Conservation (phyloP, 2,113 vertebrate genomes). For the Passer montanus region DNA sequence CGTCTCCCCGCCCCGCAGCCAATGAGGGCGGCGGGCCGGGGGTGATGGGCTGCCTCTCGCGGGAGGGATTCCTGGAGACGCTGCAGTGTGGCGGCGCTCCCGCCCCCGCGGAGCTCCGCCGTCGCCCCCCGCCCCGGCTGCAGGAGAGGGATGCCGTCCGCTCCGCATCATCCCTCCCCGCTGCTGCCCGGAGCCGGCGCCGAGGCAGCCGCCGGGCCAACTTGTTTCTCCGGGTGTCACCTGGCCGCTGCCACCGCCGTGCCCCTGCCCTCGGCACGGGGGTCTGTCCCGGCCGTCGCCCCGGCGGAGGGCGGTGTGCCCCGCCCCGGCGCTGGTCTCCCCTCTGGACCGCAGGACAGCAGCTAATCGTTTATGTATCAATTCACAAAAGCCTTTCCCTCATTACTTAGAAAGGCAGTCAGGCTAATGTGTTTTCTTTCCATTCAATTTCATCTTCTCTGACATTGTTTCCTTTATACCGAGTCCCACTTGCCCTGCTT, state of each 20-base stretch:
- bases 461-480: not conserved
- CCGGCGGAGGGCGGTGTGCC: not conserved
- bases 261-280: not conserved
- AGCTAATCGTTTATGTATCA: not conserved
- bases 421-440: not conserved
- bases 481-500: not conserved
- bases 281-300: not conserved
- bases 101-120: not conserved
- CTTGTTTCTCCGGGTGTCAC: not conserved
- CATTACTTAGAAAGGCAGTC: not conserved
- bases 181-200: not conserved
- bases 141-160: not conserved
- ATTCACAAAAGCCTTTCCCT: not conserved
- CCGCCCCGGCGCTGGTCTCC: not conserved
- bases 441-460: not conserved
- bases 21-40: slow-evolving; percentile 78
- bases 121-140: not conserved
- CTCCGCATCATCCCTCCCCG: not conserved
- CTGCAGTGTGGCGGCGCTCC: slow-evolving; percentile 81
- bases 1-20: slow-evolving; percentile 73
- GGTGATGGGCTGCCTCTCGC: slow-evolving; percentile 73
- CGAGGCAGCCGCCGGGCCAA: not conserved
- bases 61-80: slow-evolving; percentile 91
- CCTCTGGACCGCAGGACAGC: not conserved
- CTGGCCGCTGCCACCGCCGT: not conserved